Conservation (phyloP, 2,797 vertebrate genomes). For the Forpus xanthops region DNA sequence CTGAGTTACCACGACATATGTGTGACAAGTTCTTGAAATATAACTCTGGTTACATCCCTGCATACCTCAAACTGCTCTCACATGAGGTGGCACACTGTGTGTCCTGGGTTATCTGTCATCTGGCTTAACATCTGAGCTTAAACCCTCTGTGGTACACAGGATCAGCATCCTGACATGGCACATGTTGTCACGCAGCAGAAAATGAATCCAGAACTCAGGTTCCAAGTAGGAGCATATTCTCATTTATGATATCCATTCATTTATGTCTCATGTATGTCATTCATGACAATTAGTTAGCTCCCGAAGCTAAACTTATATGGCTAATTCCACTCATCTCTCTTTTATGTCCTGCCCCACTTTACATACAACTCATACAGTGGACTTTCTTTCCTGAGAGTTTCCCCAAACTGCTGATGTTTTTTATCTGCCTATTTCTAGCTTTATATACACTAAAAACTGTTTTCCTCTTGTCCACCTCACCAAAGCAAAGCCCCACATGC, state of each 20-base stretch:
- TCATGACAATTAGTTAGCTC: not conserved
- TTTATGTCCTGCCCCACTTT: not conserved
- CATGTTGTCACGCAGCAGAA: not conserved
- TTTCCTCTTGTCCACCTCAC: not conserved
- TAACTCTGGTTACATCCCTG: not conserved
- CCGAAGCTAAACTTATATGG: not conserved
- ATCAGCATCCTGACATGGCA: not conserved
- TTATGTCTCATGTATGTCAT: not conserved
- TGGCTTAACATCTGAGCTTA: not conserved
- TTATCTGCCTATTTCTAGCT: not conserved
- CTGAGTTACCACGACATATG: not conserved
- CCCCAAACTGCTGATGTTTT: not conserved
- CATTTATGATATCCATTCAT: not conserved
- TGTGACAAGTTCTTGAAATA: not conserved
- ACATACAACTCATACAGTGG: not conserved
- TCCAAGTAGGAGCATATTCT: not conserved
- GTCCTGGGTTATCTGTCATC: not conserved
- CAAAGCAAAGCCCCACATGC: not conserved
- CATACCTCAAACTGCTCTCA: not conserved
- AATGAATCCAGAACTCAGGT: not conserved
- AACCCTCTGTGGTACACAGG: not conserved
- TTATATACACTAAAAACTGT: not conserved
- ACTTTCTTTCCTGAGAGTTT: not conserved
- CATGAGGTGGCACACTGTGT: rapidly evolving
- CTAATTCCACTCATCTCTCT: not conserved